phyloP scores from a whole-genome alignment of 2,113 vertebrate species.

The Passer domesticus region DNA sequence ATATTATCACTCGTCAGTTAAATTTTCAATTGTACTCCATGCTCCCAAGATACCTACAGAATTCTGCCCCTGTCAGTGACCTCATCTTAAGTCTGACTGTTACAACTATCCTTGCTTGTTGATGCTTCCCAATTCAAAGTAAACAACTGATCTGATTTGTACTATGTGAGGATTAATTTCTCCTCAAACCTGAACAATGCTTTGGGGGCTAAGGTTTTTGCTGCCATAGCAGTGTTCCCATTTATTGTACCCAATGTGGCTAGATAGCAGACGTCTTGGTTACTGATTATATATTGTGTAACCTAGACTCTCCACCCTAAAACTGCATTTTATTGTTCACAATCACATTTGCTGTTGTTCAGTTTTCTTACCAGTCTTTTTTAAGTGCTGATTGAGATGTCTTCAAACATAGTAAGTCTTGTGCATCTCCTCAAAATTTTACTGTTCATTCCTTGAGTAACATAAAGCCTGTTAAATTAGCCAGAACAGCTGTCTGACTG shows the following conservation, averaged over 20 bases:
- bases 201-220: background rate
- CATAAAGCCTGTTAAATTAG: background rate
- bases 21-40: background rate
- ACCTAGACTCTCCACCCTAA: background rate
- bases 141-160: background rate
- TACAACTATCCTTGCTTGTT: background rate
- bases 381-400: background rate
- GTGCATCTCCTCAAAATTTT: background rate
- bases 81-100: background rate
- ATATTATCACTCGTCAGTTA: background rate
- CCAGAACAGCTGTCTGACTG: background rate
- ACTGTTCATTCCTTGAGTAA: background rate
- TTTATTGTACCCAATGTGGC: background rate
- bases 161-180: background rate
- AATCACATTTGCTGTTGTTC: background rate
- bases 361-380: background rate
- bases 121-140: background rate
- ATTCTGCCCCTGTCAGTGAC: background rate
- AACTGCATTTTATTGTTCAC: background rate
- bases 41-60: background rate
- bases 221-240: background rate
- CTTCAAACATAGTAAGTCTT: background rate
- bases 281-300: background rate
- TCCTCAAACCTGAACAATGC: background rate
- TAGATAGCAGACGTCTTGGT: rapidly evolving